phyloP scores from a whole-genome alignment of 2,797 vertebrate species.

The Paguma larvata region DNA sequence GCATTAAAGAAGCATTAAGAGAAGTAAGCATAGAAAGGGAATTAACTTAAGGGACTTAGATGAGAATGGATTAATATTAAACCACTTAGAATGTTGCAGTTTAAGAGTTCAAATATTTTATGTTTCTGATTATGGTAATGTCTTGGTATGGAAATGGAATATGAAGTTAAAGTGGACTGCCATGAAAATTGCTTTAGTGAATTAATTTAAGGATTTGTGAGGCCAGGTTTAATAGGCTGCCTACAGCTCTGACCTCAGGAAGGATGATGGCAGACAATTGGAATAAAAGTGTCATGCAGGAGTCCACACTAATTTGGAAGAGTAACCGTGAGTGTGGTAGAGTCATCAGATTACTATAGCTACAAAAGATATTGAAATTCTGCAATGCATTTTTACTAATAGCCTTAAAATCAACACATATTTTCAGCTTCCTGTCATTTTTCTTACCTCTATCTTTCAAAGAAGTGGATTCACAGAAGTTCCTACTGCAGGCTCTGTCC shows the following conservation, averaged over 20 bases:
- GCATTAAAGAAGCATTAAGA: too few relatives aligned
- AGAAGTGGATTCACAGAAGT: neutral
- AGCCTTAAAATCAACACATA: neutral
- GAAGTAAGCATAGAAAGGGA: neutral
- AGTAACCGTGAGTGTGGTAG: neutral
- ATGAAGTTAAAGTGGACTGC: neutral
- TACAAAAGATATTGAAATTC: neutral
- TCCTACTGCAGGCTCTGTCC: fast-evolving
- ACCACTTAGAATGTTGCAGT: neutral
- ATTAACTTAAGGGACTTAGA: neutral
- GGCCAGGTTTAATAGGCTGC: neutral
- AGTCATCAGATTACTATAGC: neutral
- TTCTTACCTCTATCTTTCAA: neutral
- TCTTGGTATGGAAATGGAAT: neutral
- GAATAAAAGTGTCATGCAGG: neutral
- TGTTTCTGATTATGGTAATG: neutral
- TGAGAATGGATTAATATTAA: neutral
- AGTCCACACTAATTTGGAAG: neutral
- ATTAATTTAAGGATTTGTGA: neutral
- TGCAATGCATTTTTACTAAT: neutral
- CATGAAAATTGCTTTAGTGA: neutral
- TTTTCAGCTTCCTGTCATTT: neutral
- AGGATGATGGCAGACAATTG: neutral
- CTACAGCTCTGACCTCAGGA: neutral
- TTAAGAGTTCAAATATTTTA: neutral